A percentile compares a stretch with the other conserved stretches of the same genome.
Evolutionary conservation across 2,888 invertebrate species (phyloP).

Genomic region (Melinopterus prodromus): DNA sequence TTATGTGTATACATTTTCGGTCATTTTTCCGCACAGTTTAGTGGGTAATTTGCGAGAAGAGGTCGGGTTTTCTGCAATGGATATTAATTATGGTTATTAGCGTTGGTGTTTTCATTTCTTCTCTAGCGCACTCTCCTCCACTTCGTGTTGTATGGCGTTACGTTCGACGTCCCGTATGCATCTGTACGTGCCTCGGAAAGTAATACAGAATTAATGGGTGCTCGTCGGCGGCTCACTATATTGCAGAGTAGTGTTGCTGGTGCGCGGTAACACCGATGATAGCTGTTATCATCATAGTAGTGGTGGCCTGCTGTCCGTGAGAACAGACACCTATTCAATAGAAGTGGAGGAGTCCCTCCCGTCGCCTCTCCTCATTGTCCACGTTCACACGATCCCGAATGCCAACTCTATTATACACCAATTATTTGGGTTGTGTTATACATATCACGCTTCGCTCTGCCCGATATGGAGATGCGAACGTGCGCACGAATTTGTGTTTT

Average conservation of each 20-base stretch:
- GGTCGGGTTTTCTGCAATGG: not conserved
- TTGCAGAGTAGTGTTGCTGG: conserved; percentile 37
- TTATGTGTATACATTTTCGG: too few species aligned
- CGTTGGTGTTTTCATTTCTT: not conserved
- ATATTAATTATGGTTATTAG: not conserved
- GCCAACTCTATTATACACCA: conserved; percentile 58
- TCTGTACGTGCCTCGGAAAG: conserved; percentile 33
- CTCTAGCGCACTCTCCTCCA: not conserved
- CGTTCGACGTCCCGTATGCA: not conserved
- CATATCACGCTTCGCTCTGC: conserved; percentile 56
- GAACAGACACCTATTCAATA: conserved; percentile 45
- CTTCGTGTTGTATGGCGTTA: not conserved
- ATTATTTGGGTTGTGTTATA: conserved; percentile 61
- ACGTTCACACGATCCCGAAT: conserved; percentile 59
- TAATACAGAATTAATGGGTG: conserved; percentile 38
- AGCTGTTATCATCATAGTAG: conserved; percentile 46
- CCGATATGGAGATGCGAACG: conserved; percentile 56
- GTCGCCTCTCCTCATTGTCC: conserved; percentile 34
- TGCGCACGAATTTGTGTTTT: conserved; percentile 57
- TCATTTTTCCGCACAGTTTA: too few species aligned
- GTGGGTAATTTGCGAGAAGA: too few species aligned
- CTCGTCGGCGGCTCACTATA: conserved; percentile 38
- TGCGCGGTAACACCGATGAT: conserved; percentile 38
- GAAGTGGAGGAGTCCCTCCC: conserved; percentile 18
- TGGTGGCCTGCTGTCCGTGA: conserved; percentile 38